Evolutionary conservation across 2,113 vertebrate genomes (phyloP).

Genomic region (Syngnathus typhle): DNA sequence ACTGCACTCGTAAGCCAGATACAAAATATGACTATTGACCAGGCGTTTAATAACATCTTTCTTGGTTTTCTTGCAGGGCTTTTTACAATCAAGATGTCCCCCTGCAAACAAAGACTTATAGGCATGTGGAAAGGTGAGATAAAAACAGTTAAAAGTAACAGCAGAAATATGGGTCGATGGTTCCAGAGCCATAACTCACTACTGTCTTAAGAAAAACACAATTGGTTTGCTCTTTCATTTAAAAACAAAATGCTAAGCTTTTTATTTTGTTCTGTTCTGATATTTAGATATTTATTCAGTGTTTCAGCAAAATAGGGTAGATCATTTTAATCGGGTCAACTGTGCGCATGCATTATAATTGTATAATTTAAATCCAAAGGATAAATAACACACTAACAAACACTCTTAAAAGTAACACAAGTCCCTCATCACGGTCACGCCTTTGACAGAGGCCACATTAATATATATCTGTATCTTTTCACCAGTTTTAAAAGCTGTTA

Average conservation of each 20-base stretch:
- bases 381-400: constrained; percentile 34
- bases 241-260: background rate
- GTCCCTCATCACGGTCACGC: constrained; percentile 70
- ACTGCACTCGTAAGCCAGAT: constrained; percentile 30
- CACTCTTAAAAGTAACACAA: constrained; percentile 56
- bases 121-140: constrained; percentile 53
- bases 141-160: constrained; percentile 58
- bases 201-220: constrained; percentile 16
- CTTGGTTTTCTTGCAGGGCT: constrained; percentile 39
- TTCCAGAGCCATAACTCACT: constrained; percentile 29
- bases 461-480: constrained; percentile 78
- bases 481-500: constrained; percentile 74
- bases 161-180: constrained; percentile 24
- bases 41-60: constrained; percentile 38
- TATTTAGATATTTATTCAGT: background rate
- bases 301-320: background rate
- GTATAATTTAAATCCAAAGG: constrained; percentile 32
- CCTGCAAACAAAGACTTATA: constrained; percentile 56
- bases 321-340: constrained; percentile 7
- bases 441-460: constrained; percentile 52
- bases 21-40: constrained; percentile 51
- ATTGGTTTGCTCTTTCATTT: background rate
- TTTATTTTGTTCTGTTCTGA: background rate
- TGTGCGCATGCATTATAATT: constrained; percentile 40
- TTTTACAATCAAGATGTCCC: constrained; percentile 48